Conservation (phyloP, 2,888 invertebrate genomes). For the Orchestes rusci region DNA sequence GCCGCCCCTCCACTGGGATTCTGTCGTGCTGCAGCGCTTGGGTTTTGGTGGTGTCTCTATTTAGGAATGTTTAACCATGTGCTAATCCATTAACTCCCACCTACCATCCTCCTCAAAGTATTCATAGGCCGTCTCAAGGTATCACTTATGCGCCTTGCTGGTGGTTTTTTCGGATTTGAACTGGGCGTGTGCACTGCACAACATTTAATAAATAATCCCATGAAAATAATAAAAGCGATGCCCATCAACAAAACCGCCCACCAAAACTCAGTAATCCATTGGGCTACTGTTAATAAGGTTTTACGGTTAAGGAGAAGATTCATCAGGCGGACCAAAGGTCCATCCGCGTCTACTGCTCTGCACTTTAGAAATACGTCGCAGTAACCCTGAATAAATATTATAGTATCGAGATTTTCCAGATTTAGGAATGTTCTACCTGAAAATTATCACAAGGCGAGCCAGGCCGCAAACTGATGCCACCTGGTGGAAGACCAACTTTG, state of each 20-base stretch:
- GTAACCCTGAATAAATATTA: slow-evolving; percentile 64
- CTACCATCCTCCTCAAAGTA: slow-evolving; percentile 80
- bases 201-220: slow-evolving; percentile 98
- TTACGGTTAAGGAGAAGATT: slow-evolving; percentile 89
- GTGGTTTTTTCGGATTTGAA: slow-evolving; percentile 95
- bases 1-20: too few species aligned
- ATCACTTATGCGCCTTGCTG: slow-evolving; percentile 88
- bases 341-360: slow-evolving; percentile 97
- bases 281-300: slow-evolving; percentile 78
- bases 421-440: slow-evolving; percentile 52
- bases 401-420: slow-evolving; percentile 1
- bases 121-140: slow-evolving; percentile 87
- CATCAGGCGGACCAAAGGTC: slow-evolving; percentile 92
- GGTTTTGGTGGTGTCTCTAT: too few species aligned
- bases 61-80: too few species aligned
- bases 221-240: slow-evolving; percentile 85
- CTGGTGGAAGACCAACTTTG: slow-evolving; percentile 62
- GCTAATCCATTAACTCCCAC: too few species aligned
- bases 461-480: slow-evolving; percentile 82
- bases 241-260: slow-evolving; percentile 91
- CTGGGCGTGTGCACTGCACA: slow-evolving; percentile 99
- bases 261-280: slow-evolving; percentile 95
- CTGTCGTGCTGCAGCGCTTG: too few species aligned
- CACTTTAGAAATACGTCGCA: slow-evolving; percentile 99
- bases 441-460: slow-evolving; percentile 99